Conservation (phyloP, 2,888 invertebrate genomes). For the Gasteruption jaculator region DNA sequence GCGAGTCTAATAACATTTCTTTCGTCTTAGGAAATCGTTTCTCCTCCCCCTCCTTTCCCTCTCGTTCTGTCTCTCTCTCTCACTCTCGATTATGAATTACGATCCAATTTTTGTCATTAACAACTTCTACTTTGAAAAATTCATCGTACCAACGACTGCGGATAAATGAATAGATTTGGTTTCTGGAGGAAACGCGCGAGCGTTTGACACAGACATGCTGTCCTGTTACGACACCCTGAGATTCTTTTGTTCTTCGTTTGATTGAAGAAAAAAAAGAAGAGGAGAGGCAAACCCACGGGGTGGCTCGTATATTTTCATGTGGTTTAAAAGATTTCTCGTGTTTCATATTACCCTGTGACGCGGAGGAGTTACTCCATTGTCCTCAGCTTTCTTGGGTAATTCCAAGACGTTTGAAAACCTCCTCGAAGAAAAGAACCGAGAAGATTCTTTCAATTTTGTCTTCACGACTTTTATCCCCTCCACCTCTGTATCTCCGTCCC, state of each 20-base stretch:
- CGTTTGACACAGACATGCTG: constrained; percentile 35
- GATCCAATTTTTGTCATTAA: too few species aligned
- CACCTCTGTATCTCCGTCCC: neutral
- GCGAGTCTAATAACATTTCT: constrained; percentile 26
- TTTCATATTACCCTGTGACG: constrained; percentile 49
- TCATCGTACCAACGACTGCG: too few species aligned
- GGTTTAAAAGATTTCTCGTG: constrained; percentile 33
- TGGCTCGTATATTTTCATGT: constrained; percentile 14
- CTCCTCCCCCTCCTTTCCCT: too few species aligned
- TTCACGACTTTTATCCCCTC: constrained; percentile 3
- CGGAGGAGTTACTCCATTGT: constrained; percentile 50
- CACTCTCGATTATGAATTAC: too few species aligned
- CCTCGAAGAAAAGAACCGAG: too few species aligned
- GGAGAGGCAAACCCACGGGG: too few species aligned
- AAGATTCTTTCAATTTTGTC: constrained; percentile 7
- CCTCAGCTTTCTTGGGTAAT: constrained; percentile 46
- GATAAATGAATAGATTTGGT: too few species aligned
- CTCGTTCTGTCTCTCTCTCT: too few species aligned
- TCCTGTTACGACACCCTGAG: constrained; percentile 44
- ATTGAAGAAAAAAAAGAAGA: constrained; percentile 27
- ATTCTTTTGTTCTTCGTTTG: constrained; percentile 48
- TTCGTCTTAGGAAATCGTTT: too few species aligned
- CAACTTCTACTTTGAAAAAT: too few species aligned
- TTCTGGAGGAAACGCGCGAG: too few species aligned
- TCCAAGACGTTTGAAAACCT: constrained; percentile 32